Evolutionary conservation across 1,140 invertebrate species (phyloP), one percentile per base, ranked within the genome.

Genomic region (Hylaeus volcanicus): DNA sequence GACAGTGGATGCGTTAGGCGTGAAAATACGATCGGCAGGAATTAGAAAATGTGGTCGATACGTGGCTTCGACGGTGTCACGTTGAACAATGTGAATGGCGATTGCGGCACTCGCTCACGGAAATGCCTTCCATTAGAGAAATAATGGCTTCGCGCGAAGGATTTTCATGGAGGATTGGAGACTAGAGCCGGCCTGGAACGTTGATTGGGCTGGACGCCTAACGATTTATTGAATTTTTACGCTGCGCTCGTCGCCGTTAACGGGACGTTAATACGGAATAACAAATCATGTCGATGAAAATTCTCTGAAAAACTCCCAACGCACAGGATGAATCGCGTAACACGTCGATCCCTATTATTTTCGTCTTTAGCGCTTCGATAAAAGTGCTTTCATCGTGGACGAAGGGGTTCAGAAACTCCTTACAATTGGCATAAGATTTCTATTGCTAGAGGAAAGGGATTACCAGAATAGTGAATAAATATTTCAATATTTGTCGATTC

Each of bases 131-230:
- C 83, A 75, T 85, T 84, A 85, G 60, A 26, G 15, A 72, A 74
- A 84, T 84, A 85, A 85, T 81, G 77, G 72, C 51, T 15, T 51
- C 58, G 11, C 63, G 15, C 53, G 63, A 26, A 70, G 65, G 73
- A 72, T 75, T 83, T 83, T 84, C 75, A 37, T 48, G 72, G 45
- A 39, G 55, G 64, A 85, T 85, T 79, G 74, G 76, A 68, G 79
- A 74, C 78, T 58, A 53, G 55, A 8, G 61, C 37, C 68, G 55
- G 55, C 53, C 75, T 64, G 73, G 70, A 83, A 69, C 61, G 65
- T 63, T 53, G 66, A 74, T 80, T 60, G 48, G 72, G 81, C 61
- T 45, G 58, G 61, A 53, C 43, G 26, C 43, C 9, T 64, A 66
- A 81, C 81, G 68, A 76, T 60, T 74, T 72, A 43, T 60, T 12